Evolutionary conservation across 2,888 invertebrate genomes (phyloP), one percentile per base, ranked within the genome.

Genomic region (Parapristionchus giblindavisi): DNA sequence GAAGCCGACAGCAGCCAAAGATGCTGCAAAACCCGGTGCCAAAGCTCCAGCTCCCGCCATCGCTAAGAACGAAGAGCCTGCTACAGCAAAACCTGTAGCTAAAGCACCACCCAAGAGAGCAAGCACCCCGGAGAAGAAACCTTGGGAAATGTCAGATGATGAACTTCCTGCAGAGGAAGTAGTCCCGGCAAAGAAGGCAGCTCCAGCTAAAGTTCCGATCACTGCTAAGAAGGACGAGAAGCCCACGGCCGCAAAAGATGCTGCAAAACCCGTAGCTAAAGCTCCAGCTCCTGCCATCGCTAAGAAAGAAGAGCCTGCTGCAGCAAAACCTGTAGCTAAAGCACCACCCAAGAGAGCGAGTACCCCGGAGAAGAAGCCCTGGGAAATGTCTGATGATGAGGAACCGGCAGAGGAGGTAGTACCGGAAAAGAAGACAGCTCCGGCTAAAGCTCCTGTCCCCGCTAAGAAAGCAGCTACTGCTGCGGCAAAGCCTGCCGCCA

Each of bases 371-470:
- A 60, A 60, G 60, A 60, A 60, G 21, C 60, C 60, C 17, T 60
- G 60, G 60, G 43, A 48, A 8, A 65, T 48, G 65, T 48, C 65
- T 24, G 65, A 65, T 43, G 48, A 65, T 43, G 65, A 65, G 32
- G 65, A 65, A 34, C 65, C 65, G 11, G 65, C 27, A 1, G 65
- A 65, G 34, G 48, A 65, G 3, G 65, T 48, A 4, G 29, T 48
- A 27, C 48, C 48, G 21, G 32, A 14, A 14, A 65, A 65, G 32
- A n/a, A n/a, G n/a, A n/a, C n/a, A n/a, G n/a, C n/a, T n/a, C 65
- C 65, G 8, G 65, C 65, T 4, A n/a, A n/a, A n/a, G n/a, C n/a
- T n/a, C n/a, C n/a, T n/a, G n/a, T n/a, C n/a, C n/a, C n/a, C n/a
- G 65, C 43, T 21, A n/a, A n/a, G n/a, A n/a, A n/a, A n/a, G 43